Base-by-base conservation (phyloP, 2,888 invertebrate genomes). In the Cheilosia soror region DNA sequence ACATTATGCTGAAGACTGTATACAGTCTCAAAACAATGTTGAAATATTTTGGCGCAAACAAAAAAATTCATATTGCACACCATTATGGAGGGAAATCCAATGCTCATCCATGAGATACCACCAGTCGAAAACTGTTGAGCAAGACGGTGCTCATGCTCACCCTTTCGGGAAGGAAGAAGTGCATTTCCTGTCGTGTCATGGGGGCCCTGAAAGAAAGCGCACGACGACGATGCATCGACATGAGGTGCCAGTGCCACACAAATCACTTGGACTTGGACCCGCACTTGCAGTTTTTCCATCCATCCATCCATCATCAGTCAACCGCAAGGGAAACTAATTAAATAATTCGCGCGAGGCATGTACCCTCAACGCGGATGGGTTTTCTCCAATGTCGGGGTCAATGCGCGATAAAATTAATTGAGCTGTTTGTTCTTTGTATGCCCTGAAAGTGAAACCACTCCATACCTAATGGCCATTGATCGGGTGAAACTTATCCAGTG, bases 261-360 rank as follows among this genome's bases (percentile, higher is more conserved):
- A 57, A 57, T 47, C 42, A 72, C 51, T 62, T 49, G 25, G 20
- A 63, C 58, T 80, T 81, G 37, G 20, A 71, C 71, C 29, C 63
- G 75, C 80, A 75, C 81, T 72, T 82, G 58, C 37, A 68, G 47
- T 60, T 51, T 68, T 66, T 72, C 57, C 78, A 42, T 44, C 2
- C 4, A 31, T 27, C 27, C 37, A 62, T 78, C 72, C 0, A n/a
- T n/a, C 33, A 72, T 78, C 66, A n/a, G 7, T 33, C 37, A 55
- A 33, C 49, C 44, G 27, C 44, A 40, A 53, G 44, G 68, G 40
- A 69, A 62, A 66, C 11, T 1, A 63, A 53, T 44, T 31, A 33
- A 68, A 65, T 11, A 5, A 25, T 53, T 51, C 25, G 58, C 49
- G n/a, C 6, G 20, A 20, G 20, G 20, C 2, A 1, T 20, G 57